Evolutionary conservation across 2,797 vertebrate species (phyloP).

Genomic region (Calcarius lapponicus): DNA sequence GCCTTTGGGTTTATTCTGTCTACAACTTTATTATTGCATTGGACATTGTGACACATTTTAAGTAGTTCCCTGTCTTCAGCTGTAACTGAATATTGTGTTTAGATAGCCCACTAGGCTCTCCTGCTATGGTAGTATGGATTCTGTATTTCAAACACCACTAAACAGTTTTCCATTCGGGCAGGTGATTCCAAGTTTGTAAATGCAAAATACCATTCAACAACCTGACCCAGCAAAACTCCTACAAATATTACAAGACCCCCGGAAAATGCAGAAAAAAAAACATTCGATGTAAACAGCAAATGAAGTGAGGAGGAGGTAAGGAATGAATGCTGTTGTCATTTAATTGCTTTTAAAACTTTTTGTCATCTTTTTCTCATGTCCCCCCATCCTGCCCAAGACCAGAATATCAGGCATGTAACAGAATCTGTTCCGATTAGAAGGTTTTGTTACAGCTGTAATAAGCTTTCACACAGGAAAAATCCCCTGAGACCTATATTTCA

Average conservation of each 20-base stretch:
- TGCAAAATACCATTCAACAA: not conserved
- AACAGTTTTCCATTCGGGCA: conserved; percentile 11
- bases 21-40: not conserved
- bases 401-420: conserved; percentile 68
- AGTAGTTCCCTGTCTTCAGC: conserved; percentile 13
- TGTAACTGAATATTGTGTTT: conserved; percentile 20
- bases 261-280: not conserved
- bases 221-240: conserved; percentile 15
- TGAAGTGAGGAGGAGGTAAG: not conserved
- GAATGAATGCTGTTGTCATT: not conserved
- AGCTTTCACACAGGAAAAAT: conserved; percentile 70
- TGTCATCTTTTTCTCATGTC: conserved; percentile 24
- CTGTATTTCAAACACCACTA: conserved; percentile 25
- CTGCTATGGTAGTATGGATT: not conserved
- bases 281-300: not conserved
- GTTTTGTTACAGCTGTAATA: conserved; percentile 76
- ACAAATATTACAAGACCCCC: not conserved
- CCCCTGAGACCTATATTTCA: conserved; percentile 74
- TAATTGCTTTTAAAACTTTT: conserved; percentile 38
- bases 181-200: conserved; percentile 7
- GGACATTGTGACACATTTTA: not conserved
- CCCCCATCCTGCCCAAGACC: conserved; percentile 40
- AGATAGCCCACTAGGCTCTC: not conserved
- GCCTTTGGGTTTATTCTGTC: conserved; percentile 6
- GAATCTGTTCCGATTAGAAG: conserved; percentile 72